phyloP scores from a whole-genome alignment of 2,113 vertebrate genomes.

The Zootoca vivipara region DNA sequence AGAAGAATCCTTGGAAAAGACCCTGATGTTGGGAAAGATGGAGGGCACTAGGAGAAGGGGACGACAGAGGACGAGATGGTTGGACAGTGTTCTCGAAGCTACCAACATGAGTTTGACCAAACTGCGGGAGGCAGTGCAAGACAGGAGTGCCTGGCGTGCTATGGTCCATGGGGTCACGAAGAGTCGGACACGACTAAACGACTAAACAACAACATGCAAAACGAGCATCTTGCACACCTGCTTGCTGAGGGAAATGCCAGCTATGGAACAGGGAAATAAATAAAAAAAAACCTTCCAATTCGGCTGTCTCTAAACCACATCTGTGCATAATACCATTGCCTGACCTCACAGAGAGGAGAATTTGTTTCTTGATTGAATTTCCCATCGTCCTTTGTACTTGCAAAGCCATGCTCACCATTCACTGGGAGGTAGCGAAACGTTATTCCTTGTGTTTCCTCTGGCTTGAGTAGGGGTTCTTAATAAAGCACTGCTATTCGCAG shows the following conservation, averaged over 20 bases:
- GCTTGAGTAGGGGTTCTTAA: conserved; percentile 35
- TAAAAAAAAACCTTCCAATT: background rate
- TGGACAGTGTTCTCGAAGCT: too few relatives aligned
- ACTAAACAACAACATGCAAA: too few relatives aligned
- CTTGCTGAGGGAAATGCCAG: background rate
- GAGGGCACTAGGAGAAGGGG: too few relatives aligned
- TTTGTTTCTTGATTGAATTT: conserved; percentile 7
- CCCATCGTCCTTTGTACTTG: background rate
- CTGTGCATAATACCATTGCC: background rate
- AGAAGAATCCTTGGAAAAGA: too few relatives aligned
- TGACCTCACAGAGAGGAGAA: background rate
- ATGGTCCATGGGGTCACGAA: too few relatives aligned
- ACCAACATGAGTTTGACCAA: too few relatives aligned
- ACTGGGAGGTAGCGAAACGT: background rate
- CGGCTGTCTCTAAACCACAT: background rate
- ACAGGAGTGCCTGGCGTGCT: too few relatives aligned
- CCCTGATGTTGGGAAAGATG: too few relatives aligned
- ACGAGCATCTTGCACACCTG: background rate
- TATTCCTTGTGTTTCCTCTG: conserved; percentile 4
- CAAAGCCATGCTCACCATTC: background rate
- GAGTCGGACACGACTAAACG: too few relatives aligned
- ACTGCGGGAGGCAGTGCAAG: too few relatives aligned
- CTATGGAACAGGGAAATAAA: background rate
- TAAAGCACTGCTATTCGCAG: conserved; percentile 44
- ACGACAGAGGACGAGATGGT: too few relatives aligned